Conservation (phyloP, 2,888 invertebrate species). For the Diachrysia chrysitis region DNA sequence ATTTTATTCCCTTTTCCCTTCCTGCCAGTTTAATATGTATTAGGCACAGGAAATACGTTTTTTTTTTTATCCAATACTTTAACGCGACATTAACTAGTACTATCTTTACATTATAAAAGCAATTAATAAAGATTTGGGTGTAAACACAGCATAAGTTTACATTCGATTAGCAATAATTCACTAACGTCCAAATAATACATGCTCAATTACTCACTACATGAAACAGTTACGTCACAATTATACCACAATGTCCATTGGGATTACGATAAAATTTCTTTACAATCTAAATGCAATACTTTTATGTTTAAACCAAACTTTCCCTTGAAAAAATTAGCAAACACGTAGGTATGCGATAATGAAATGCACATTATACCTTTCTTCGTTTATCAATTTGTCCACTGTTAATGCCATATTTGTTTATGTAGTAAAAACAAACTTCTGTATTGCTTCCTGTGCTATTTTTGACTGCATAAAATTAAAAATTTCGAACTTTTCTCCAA, state of each 20-base stretch:
- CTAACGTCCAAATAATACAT: slow-evolving; percentile 20
- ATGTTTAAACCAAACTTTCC: slow-evolving; percentile 73
- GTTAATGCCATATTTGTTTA: slow-evolving; percentile 78
- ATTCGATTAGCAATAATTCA: slow-evolving; percentile 23
- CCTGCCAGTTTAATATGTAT: slow-evolving; percentile 17
- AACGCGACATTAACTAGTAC: slow-evolving; percentile 19
- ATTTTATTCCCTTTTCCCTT: background rate
- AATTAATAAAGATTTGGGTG: slow-evolving; percentile 28
- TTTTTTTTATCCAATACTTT: slow-evolving; percentile 14
- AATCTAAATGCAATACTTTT: slow-evolving; percentile 34
- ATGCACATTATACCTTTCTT: slow-evolving; percentile 77
- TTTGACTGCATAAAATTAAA: slow-evolving; percentile 60
- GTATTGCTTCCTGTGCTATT: slow-evolving; percentile 45
- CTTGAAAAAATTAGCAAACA: slow-evolving; percentile 66
- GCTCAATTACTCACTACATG: slow-evolving; percentile 2
- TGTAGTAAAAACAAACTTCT: slow-evolving; percentile 46
- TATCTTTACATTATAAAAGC: slow-evolving; percentile 13
- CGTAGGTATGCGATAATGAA: slow-evolving; percentile 51
- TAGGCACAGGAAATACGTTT: slow-evolving; percentile 16
- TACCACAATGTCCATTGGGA: slow-evolving; percentile 15
- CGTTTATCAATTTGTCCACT: slow-evolving; percentile 83
- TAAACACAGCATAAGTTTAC: slow-evolving; percentile 47
- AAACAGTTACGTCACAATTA: slow-evolving; percentile 46
- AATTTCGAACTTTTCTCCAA: slow-evolving; percentile 69
- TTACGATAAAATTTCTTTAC: slow-evolving; percentile 30